Evolutionary conservation across 2,113 vertebrate genomes (phyloP).

Genomic region (Eudyptes chrysolophus): DNA sequence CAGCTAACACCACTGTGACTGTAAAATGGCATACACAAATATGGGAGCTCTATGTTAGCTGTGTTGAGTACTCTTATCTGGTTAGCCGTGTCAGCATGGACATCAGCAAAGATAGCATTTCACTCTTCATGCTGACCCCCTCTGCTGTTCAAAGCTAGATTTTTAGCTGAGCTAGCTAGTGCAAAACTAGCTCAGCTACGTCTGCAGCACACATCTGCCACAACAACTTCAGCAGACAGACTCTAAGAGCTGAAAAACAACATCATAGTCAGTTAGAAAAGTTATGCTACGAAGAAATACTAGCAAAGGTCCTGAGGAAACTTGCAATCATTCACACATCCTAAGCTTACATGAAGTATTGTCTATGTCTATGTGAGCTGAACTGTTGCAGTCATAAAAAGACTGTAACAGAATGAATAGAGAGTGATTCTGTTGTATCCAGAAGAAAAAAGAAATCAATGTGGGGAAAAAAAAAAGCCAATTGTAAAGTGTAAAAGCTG

Average conservation of each 20-base stretch:
- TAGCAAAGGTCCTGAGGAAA: background rate
- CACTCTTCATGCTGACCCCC: background rate
- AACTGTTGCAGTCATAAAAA: slow-evolving; percentile 1
- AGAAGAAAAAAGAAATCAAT: slow-evolving; percentile 50
- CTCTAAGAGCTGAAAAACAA: background rate
- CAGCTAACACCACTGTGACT: background rate
- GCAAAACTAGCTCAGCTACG: background rate
- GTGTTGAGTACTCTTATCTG: background rate
- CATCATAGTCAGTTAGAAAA: background rate
- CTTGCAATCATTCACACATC: background rate
- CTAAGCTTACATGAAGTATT: background rate
- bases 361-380: background rate
- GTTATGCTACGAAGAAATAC: background rate
- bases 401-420: slow-evolving; percentile 7
- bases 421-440: background rate
- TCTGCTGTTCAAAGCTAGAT: background rate
- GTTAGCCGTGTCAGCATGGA: background rate
- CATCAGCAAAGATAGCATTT: background rate
- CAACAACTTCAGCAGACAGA: background rate
- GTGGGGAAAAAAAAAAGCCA: background rate
- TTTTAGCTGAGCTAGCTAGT: background rate
- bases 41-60: fast-evolving
- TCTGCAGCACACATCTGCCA: background rate
- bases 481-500: slow-evolving; percentile 49
- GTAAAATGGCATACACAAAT: background rate